These are phyloP conservation scores for Oscarella lobularis DNA, from an alignment of 37 sponge, comb jelly and placozoan species.

Conservation along the genomic window DNA sequence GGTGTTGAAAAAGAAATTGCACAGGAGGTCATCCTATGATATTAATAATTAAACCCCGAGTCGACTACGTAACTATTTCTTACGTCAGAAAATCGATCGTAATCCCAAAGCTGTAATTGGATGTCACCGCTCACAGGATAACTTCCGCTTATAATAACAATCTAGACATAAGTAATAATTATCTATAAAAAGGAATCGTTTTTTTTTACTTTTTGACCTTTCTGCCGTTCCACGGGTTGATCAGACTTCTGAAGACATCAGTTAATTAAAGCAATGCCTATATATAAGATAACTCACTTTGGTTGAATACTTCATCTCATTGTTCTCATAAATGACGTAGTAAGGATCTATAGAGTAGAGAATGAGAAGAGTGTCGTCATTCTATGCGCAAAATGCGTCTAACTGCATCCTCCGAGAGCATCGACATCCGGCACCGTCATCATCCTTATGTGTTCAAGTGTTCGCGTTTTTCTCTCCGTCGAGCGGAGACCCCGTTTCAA, in stretches of 20 bases:
- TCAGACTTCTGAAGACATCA: slow-evolving; percentile 17
- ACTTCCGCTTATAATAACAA: slow-evolving; percentile 4
- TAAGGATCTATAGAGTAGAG: slow-evolving; percentile 23
- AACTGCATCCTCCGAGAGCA: slow-evolving; percentile 30
- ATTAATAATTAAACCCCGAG: not conserved
- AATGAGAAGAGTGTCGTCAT: not conserved
- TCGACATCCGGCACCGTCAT: slow-evolving; percentile 22
- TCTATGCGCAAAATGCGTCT: too few relatives aligned
- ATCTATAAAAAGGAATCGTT: not conserved
- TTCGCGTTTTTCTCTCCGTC: slow-evolving; percentile 8
- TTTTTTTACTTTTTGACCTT: not conserved
- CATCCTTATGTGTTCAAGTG: slow-evolving; percentile 16
- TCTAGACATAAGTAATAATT: not conserved
- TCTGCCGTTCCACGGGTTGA: slow-evolving; percentile 9
- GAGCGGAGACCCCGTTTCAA: not conserved
- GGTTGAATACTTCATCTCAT: slow-evolving; percentile 12
- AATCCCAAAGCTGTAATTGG: slow-evolving; percentile 17
- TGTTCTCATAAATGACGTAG: slow-evolving; percentile 11
- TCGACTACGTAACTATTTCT: not conserved
- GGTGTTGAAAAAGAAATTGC: slow-evolving; percentile 11
- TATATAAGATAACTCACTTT: slow-evolving; percentile 9
- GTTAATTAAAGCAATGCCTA: not conserved
- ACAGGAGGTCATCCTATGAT: slow-evolving; percentile 14
- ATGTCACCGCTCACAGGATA: slow-evolving; percentile 13
- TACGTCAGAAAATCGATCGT: slow-evolving; percentile 14